Percentiles rank a stretch among this genome's conserved stretches.
Conservation (phyloP, 2,888 invertebrate species). For the Ophion obscuratus region DNA sequence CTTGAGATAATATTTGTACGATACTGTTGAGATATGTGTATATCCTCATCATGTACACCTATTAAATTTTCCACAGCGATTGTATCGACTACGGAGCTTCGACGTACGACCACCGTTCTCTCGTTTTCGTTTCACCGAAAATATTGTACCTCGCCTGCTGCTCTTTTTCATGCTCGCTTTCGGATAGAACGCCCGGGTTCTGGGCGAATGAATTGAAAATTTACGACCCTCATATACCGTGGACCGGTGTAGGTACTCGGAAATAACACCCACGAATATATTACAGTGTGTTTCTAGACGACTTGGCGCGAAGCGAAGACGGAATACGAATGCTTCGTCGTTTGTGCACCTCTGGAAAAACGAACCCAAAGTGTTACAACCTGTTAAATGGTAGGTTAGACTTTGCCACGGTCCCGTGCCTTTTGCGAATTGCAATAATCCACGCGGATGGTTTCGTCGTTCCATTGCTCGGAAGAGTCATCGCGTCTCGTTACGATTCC, state of each 20-base stretch:
- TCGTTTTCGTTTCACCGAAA: neutral
- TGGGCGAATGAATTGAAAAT: constrained; percentile 30
- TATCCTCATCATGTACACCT: neutral
- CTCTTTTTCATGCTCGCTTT: constrained; percentile 24
- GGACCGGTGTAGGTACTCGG: neutral
- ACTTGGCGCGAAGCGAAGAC: constrained; percentile 13
- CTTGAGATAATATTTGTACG: neutral
- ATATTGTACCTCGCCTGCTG: neutral
- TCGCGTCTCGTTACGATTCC: constrained; percentile 5
- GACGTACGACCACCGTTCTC: neutral
- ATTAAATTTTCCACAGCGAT: neutral
- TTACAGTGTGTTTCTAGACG: constrained; percentile 12
- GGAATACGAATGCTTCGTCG: constrained; percentile 9
- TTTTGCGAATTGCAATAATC: constrained; percentile 39
- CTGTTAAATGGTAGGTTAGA: neutral
- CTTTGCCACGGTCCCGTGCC: neutral
- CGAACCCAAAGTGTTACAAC: neutral
- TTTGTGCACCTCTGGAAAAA: neutral
- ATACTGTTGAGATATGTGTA: neutral
- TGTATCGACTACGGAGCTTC: neutral
- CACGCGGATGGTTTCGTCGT: constrained; percentile 9
- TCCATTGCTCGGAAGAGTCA: neutral
- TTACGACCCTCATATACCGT: neutral
- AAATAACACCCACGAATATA: constrained; percentile 9
- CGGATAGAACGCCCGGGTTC: constrained; percentile 14